Conservation (phyloP, 2,797 vertebrate genomes). For the Crax fasciolata region DNA sequence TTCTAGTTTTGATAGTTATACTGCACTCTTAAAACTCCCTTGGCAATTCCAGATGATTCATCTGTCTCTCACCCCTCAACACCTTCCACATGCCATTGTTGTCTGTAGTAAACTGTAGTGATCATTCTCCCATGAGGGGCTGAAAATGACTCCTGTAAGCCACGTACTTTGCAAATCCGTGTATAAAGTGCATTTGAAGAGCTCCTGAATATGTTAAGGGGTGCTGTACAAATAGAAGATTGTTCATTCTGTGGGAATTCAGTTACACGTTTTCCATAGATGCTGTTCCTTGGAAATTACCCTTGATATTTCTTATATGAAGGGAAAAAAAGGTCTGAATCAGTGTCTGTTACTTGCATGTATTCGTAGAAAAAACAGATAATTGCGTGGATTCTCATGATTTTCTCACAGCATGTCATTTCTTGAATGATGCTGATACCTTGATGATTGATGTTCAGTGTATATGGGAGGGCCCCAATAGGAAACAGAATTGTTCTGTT, state of each 20-base stretch:
- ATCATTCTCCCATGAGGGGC: background rate
- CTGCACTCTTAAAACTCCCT: background rate
- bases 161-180: constrained; percentile 29
- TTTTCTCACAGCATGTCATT: background rate
- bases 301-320: background rate
- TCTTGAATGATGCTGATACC: background rate
- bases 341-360: background rate
- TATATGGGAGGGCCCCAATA: background rate
- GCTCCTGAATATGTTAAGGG: background rate
- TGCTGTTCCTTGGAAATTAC: constrained; percentile 26
- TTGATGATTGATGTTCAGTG: background rate
- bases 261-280: background rate
- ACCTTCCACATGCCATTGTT: background rate
- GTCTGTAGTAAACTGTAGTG: background rate
- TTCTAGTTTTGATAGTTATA: background rate
- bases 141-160: background rate
- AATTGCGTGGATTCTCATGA: background rate
- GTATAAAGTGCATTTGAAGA: background rate
- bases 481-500: background rate
- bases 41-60: background rate
- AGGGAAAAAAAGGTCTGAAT: background rate
- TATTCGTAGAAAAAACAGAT: background rate
- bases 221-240: background rate
- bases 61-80: background rate
- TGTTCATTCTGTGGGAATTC: constrained; percentile 27